Evolutionary conservation across 2,888 invertebrate genomes (phyloP).

Genomic region (Latheticus oryzae): DNA sequence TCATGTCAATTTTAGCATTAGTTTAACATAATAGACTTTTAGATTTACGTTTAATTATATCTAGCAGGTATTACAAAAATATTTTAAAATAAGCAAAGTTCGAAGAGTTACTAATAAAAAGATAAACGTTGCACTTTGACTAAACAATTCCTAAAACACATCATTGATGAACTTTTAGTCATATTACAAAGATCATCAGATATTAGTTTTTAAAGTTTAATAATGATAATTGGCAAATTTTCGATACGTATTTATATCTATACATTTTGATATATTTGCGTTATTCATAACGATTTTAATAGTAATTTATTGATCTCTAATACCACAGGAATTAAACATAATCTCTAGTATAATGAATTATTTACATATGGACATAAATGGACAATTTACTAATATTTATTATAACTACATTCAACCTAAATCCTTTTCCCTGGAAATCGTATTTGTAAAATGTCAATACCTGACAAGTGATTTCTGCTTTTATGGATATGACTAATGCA

Average conservation of each 20-base stretch:
- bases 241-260: too few relatives aligned
- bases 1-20: not conserved
- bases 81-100: slow-evolving; percentile 11
- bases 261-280: slow-evolving; percentile 7
- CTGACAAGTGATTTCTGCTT: slow-evolving; percentile 15
- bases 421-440: slow-evolving; percentile 5
- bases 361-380: slow-evolving; percentile 17
- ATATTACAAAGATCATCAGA: slow-evolving; percentile 9
- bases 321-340: slow-evolving; percentile 25
- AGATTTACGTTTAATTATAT: too few relatives aligned
- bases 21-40: not conserved
- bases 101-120: slow-evolving; percentile 4
- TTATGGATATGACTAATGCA: slow-evolving; percentile 5
- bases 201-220: too few relatives aligned
- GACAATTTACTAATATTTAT: slow-evolving; percentile 18
- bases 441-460: slow-evolving; percentile 17
- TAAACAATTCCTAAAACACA: slow-evolving; percentile 4
- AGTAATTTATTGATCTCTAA: slow-evolving; percentile 30
- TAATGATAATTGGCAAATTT: too few relatives aligned
- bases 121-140: slow-evolving; percentile 13
- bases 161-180: slow-evolving; percentile 2
- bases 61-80: too few relatives aligned
- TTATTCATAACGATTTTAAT: slow-evolving; percentile 22
- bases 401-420: not conserved
- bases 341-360: slow-evolving; percentile 23